Conservation (phyloP, 2,113 vertebrate species). For the Philantomba maxwellii region DNA sequence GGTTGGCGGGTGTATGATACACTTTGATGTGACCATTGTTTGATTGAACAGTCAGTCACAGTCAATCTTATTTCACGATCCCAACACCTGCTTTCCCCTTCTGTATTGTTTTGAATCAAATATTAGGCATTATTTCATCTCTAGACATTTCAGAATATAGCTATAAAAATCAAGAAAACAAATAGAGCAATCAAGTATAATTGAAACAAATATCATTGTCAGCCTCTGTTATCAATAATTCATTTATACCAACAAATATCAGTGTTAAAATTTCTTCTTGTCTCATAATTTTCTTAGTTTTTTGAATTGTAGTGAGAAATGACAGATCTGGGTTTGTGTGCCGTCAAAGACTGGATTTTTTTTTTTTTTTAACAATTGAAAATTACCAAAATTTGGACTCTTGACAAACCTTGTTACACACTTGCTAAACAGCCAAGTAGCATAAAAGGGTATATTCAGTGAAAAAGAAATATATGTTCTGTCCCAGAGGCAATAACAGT, state of each 20-base stretch:
- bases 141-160: neutral
- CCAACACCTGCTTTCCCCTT: neutral
- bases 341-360: neutral
- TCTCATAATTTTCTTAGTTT: neutral
- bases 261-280: neutral
- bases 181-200: neutral
- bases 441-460: neutral
- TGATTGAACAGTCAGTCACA: neutral
- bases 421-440: neutral
- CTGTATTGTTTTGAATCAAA: neutral
- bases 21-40: rapidly evolving
- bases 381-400: neutral
- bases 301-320: neutral
- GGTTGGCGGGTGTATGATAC: neutral
- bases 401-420: neutral
- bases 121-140: neutral
- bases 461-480: neutral
- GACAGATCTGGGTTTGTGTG: neutral
- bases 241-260: neutral
- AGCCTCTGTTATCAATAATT: neutral
- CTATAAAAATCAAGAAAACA: neutral
- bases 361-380: neutral
- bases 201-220: neutral
- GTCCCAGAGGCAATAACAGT: rapidly evolving
- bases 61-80: neutral